A percentile compares a stretch with the other conserved stretches of the same genome.
phyloP scores from a whole-genome alignment of 2,888 invertebrate species.

The Tribolium freemani region DNA sequence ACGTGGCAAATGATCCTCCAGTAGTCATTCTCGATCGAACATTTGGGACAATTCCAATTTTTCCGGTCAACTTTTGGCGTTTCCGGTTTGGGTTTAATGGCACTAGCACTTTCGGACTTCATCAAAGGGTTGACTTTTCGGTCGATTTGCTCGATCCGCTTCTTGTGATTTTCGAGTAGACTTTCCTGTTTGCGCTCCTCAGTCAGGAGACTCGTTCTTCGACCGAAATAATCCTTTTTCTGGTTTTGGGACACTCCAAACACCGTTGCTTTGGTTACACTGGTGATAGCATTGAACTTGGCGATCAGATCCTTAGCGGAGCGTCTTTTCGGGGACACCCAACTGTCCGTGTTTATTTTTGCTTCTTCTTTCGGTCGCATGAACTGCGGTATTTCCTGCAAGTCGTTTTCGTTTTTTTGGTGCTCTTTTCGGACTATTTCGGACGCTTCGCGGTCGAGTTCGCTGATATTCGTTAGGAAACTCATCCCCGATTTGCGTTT shows the following conservation, averaged over 20 bases:
- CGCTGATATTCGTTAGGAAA: constrained; percentile 82
- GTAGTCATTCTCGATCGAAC: constrained; percentile 74
- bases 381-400: constrained; percentile 63
- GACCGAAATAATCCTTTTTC: constrained; percentile 62
- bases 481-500: constrained; percentile 74
- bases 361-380: constrained; percentile 63
- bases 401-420: constrained; percentile 46
- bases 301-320: constrained; percentile 73
- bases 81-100: constrained; percentile 56
- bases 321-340: constrained; percentile 62
- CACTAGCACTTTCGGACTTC: constrained; percentile 65
- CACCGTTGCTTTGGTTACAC: constrained; percentile 71
- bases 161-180: constrained; percentile 57
- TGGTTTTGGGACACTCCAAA: constrained; percentile 63
- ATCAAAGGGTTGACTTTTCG: constrained; percentile 56
- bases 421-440: constrained; percentile 75
- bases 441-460: constrained; percentile 83
- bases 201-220: constrained; percentile 53
- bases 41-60: constrained; percentile 74
- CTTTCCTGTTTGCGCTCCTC: constrained; percentile 59
- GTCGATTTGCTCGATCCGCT: constrained; percentile 59
- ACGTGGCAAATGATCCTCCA: constrained; percentile 76
- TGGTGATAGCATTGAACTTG: constrained; percentile 76
- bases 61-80: constrained; percentile 62
- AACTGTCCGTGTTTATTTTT: constrained; percentile 58